phyloP scores from a whole-genome alignment of 2,888 invertebrate species.

The Merodon equestris region DNA sequence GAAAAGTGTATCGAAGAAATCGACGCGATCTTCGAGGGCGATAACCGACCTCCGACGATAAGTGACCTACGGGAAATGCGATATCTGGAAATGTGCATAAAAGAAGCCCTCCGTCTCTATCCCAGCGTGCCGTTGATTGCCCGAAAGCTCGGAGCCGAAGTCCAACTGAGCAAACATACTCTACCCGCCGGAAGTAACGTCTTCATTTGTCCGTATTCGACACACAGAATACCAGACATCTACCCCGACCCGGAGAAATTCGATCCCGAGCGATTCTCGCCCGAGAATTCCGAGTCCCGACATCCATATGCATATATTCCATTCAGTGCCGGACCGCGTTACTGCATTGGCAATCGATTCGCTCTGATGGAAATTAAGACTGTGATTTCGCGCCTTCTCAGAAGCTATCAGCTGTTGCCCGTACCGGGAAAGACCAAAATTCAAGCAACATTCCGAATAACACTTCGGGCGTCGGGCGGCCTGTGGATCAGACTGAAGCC shows the following conservation, averaged over 20 bases:
- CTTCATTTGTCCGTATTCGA: conserved; percentile 81
- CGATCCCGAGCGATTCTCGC: conserved; percentile 81
- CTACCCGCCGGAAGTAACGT: conserved; percentile 81
- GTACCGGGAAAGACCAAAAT: conserved; percentile 80
- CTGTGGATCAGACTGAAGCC: conserved; percentile 80
- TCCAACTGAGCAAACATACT: conserved; percentile 78
- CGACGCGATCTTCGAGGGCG: conserved; percentile 78
- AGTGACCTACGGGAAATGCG: conserved; percentile 83
- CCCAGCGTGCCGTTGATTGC: conserved; percentile 78
- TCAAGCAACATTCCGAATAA: conserved; percentile 80
- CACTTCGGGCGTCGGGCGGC: conserved; percentile 81
- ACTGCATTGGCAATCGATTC: conserved; percentile 81
- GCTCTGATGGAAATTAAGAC: conserved; percentile 83
- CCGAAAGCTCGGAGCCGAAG: conserved; percentile 77
- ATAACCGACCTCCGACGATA: conserved; percentile 79
- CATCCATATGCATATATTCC: conserved; percentile 82
- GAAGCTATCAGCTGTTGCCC: conserved; percentile 79
- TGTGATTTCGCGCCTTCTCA: conserved; percentile 80
- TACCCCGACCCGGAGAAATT: conserved; percentile 81
- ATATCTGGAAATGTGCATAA: conserved; percentile 85
- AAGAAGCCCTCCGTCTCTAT: conserved; percentile 82
- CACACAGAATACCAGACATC: conserved; percentile 81
- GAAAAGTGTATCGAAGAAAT: conserved; percentile 79
- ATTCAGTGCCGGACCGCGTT: conserved; percentile 82
- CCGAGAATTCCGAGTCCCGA: conserved; percentile 79